phyloP scores from a whole-genome alignment of 1,140 invertebrate species.

The Drosophila pseudoobscura region DNA sequence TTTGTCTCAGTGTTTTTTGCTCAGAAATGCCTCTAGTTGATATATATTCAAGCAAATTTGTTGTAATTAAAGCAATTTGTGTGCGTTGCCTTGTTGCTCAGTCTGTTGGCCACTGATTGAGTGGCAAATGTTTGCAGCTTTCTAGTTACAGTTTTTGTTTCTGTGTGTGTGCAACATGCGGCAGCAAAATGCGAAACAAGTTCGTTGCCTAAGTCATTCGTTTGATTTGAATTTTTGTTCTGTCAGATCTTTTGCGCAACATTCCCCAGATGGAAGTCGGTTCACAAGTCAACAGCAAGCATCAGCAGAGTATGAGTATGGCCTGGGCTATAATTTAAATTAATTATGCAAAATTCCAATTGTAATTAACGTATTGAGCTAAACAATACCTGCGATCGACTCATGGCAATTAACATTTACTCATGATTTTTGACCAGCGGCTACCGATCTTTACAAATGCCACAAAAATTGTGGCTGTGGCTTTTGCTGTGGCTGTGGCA shows the following conservation, averaged over 20 bases:
- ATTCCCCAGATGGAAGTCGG: constrained; percentile 22
- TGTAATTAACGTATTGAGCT: constrained; percentile 48
- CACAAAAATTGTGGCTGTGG: constrained; percentile 14
- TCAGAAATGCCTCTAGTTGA: constrained; percentile 53
- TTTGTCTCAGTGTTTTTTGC: constrained; percentile 31
- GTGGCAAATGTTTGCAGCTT: constrained; percentile 69
- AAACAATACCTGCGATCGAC: constrained; percentile 19
- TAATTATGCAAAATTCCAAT: constrained; percentile 59
- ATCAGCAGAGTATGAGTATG: constrained; percentile 8
- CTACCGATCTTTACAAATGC: constrained; percentile 23
- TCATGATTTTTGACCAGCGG: constrained; percentile 40
- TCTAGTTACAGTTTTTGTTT: not conserved
- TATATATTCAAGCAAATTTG: constrained; percentile 74
- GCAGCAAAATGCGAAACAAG: constrained; percentile 62
- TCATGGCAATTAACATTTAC: constrained; percentile 53
- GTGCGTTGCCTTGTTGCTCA: constrained; percentile 62
- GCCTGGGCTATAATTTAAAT: constrained; percentile 69
- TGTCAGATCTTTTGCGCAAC: constrained; percentile 63
- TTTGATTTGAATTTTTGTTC: constrained; percentile 63
- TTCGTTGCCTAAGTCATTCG: constrained; percentile 73
- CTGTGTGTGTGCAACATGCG: constrained; percentile 35
- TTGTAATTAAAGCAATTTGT: constrained; percentile 81
- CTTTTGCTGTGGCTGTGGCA: constrained; percentile 7
- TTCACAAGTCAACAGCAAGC: constrained; percentile 50
- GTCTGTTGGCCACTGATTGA: constrained; percentile 64